A percentile compares a stretch with the other conserved stretches of the same genome.
These are phyloP conservation scores for Monochamus saltuarius DNA, from an alignment of 1,140 invertebrate species.

Conservation along the genomic window DNA sequence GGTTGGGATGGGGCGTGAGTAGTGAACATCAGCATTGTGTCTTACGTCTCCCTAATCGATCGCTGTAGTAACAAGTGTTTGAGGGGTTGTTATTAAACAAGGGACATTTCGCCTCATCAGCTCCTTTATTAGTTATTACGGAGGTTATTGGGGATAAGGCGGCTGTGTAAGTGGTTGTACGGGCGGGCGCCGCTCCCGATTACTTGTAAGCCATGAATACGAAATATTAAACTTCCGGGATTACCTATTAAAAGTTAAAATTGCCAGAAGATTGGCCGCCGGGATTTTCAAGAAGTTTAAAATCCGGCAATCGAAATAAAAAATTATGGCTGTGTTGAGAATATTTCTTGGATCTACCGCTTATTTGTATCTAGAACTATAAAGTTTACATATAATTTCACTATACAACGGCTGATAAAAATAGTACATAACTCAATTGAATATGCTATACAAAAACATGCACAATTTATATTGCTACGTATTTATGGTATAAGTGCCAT, in stretches of 20 bases:
- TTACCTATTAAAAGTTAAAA: slow-evolving; percentile 35
- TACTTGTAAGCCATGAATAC: slow-evolving; percentile 35
- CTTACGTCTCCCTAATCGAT: slow-evolving; percentile 34
- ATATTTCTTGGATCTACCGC: no score
- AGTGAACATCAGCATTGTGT: slow-evolving; percentile 31
- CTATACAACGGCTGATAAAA: no score
- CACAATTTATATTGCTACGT: no score
- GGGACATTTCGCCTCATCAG: slow-evolving; percentile 43
- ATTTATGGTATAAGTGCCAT: no score
- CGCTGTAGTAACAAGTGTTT: slow-evolving; percentile 38
- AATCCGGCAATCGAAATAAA: no score
- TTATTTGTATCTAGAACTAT: no score
- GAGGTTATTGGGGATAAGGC: slow-evolving; percentile 30
- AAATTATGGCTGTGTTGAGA: no score
- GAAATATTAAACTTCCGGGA: slow-evolving; percentile 25
- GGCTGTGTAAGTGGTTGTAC: slow-evolving; percentile 27
- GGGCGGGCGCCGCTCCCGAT: slow-evolving; percentile 8
- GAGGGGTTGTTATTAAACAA: slow-evolving; percentile 37
- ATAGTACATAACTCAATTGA: no score
- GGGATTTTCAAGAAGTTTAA: no score
- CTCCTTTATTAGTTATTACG: slow-evolving; percentile 41
- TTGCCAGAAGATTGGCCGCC: slow-evolving; percentile 18
- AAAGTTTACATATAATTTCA: no score
- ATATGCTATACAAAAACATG: no score
- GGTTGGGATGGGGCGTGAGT: slow-evolving; percentile 20